Percentiles rank a stretch among this genome's conserved stretches.
phyloP scores from a whole-genome alignment of 1,140 invertebrate species.

The Delia radicum region DNA sequence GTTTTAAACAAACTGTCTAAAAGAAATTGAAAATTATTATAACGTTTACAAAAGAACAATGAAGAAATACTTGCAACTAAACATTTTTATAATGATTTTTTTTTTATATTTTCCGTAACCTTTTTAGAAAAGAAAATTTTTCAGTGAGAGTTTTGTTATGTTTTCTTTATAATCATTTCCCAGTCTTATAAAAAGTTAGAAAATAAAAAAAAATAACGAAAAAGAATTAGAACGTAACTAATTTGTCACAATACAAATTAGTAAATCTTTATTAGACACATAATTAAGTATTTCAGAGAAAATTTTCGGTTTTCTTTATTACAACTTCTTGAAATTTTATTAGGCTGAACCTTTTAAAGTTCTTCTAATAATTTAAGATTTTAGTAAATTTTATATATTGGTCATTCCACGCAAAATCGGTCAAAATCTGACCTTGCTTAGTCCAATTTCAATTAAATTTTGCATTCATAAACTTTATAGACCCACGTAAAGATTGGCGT shows the following conservation, averaged over 20 bases:
- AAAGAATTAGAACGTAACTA: slow-evolving; percentile 17
- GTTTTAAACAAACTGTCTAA: slow-evolving; percentile 14
- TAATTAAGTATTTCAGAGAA: no score
- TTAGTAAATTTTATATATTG: no score
- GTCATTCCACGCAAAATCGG: no score
- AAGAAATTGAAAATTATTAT: not conserved
- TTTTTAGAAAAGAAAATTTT: no score
- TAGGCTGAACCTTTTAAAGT: no score
- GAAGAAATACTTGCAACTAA: not conserved
- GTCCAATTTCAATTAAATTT: no score
- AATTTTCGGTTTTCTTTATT: no score
- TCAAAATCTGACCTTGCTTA: no score
- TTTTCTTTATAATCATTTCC: not conserved
- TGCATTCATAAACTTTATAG: no score
- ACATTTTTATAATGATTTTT: not conserved
- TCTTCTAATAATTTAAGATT: no score
- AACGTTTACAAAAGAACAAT: not conserved
- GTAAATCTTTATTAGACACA: not conserved
- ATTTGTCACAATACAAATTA: slow-evolving; percentile 14
- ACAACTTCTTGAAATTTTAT: no score
- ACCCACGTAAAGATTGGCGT: no score
- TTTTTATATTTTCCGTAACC: not conserved
- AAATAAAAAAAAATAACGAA: not conserved
- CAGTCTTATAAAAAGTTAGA: not conserved
- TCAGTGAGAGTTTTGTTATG: slow-evolving; percentile 12